Evolutionary conservation across 2,888 invertebrate genomes (phyloP).

Genomic region (Monochamus alternatus): DNA sequence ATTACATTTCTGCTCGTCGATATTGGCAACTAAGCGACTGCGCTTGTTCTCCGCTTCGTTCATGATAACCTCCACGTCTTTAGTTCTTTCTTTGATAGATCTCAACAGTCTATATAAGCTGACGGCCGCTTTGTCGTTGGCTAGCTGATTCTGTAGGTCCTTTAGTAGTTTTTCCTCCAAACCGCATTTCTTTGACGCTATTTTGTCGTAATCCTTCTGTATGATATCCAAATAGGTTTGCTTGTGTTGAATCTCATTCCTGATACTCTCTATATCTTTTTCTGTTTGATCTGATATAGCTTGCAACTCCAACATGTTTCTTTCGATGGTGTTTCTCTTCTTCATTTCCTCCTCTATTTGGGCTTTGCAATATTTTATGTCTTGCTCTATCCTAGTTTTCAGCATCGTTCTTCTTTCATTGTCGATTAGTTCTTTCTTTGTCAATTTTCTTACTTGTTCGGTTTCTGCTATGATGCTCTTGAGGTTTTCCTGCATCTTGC

Average conservation of each 20-base stretch:
- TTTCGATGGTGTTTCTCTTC: constrained; percentile 73
- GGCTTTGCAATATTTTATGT: constrained; percentile 72
- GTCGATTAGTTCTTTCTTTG: constrained; percentile 78
- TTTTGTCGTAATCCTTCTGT: constrained; percentile 72
- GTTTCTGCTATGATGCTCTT: constrained; percentile 71
- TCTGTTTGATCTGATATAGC: constrained; percentile 73
- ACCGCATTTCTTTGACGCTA: constrained; percentile 72
- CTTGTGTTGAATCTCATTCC: constrained; percentile 59
- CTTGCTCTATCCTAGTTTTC: constrained; percentile 75
- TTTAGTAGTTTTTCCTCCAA: constrained; percentile 74
- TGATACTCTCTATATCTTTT: constrained; percentile 74
- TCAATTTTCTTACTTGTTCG: constrained; percentile 79
- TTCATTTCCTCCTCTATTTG: constrained; percentile 73
- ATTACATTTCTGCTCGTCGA: constrained; percentile 71
- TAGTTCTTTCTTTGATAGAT: constrained; percentile 68
- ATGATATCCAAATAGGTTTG: constrained; percentile 44
- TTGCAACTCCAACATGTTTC: constrained; percentile 73
- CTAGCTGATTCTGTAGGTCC: constrained; percentile 49
- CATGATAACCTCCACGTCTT: constrained; percentile 64
- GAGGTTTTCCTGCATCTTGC: constrained; percentile 69
- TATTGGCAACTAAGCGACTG: constrained; percentile 75
- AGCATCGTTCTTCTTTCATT: constrained; percentile 78
- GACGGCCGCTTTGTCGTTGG: constrained; percentile 50
- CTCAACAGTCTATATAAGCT: constrained; percentile 47
- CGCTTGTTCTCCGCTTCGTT: constrained; percentile 74